Percentiles rank a stretch among this genome's conserved stretches.
phyloP scores from a whole-genome alignment of 2,797 vertebrate species.

The Anabacerthia variegaticeps region DNA sequence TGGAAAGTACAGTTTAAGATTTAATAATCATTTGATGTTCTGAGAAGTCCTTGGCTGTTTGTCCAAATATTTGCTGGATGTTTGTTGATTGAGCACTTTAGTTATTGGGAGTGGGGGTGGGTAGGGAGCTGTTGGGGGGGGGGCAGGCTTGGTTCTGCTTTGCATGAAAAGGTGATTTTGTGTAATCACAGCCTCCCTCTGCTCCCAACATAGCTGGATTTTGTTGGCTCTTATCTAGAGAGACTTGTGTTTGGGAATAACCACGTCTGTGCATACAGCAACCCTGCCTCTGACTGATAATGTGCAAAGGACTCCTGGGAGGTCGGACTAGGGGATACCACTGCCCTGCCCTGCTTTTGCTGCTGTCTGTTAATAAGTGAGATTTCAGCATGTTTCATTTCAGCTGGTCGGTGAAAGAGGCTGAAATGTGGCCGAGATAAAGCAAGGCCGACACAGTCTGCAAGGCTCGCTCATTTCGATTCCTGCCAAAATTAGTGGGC shows the following conservation, averaged over 20 bases:
- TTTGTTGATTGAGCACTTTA: conserved; percentile 19
- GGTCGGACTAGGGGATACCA: background rate
- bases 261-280: background rate
- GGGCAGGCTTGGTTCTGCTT: background rate
- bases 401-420: background rate
- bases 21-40: conserved; percentile 68
- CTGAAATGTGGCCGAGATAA: background rate
- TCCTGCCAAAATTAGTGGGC: background rate
- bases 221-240: background rate
- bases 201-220: background rate
- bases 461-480: background rate
- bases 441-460: background rate
- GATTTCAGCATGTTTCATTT: background rate
- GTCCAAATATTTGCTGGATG: conserved; percentile 34
- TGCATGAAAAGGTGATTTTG: background rate
- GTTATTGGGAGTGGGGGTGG: background rate
- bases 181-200: background rate
- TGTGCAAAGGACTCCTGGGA: background rate
- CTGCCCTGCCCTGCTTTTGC: background rate
- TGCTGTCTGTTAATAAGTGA: background rate
- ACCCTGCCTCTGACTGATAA: background rate
- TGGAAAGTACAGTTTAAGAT: conserved; percentile 50
- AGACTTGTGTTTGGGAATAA: background rate
- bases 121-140: background rate
- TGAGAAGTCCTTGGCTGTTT: conserved; percentile 48